Base-by-base conservation (phyloP, 2,113 vertebrate species). In the Dromiciops gliroides region DNA sequence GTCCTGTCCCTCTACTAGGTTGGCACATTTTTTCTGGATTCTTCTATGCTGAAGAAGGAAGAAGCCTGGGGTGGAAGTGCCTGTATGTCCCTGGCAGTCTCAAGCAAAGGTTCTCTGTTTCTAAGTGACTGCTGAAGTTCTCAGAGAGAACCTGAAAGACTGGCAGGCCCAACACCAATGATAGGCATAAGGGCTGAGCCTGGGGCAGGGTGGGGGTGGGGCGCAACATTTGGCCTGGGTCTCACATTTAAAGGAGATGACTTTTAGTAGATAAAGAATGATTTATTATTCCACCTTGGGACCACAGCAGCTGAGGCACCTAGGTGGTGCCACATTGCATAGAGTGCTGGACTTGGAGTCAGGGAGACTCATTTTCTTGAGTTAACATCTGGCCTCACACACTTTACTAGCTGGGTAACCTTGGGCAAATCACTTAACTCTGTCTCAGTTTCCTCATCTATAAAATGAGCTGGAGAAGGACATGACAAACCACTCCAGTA, bases 51-150 rank as follows among this genome's bases (percentile, higher is more conserved):
- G 37, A 44, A 44, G 67, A 83, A 83, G 67, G 67, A 44, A 75
- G n/a, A 83, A 83, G 24, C 2, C 14, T 90, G 25, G 44, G 50
- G 48, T 51, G 7, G 28, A 50, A 50, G 51, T 50, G 3, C 48
- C 28, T 2, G 0, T 37, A 50, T 90, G 48, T n/a, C 1, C 0
- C 22, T 51, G 31, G 31, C 0, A 50, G 11, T 22, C 22, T 1
- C 37, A 37, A 12, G 37, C 2, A 23, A 94, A 67, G 0, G 1
- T 50, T 37, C 49, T 94, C 47, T 14, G 25, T 19, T 92, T 50
- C 44, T 49, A 2, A 8, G 25, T 28, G 50, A 14, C 50, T 37
- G 44, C 11, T 51, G 11, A 48, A 75, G n/a, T 10, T 25, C n/a
- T 91, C 31, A 0, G 0, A 25, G 37, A 53, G 28, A 90, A 91